These are phyloP conservation scores for Eulithis testata DNA, from an alignment of 2,888 invertebrate genomes.

Conservation along the genomic window DNA sequence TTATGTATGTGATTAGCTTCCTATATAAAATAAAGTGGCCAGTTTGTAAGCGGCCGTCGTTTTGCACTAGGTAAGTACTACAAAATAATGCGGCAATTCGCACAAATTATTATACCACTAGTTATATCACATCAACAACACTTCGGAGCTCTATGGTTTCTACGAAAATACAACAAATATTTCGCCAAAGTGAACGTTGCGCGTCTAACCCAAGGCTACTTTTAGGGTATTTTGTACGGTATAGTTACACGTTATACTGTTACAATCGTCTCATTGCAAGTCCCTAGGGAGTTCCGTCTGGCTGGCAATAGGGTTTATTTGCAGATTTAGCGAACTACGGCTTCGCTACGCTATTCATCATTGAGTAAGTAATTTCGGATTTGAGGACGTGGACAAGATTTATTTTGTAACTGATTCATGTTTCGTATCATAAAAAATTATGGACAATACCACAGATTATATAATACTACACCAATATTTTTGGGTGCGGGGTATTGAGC, in stretches of 20 bases:
- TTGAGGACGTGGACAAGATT: slow-evolving; percentile 34
- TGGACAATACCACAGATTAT: no score
- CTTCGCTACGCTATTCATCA: slow-evolving; percentile 59
- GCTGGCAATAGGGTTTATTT: slow-evolving; percentile 57
- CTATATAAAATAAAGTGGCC: no score
- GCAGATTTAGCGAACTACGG: slow-evolving; percentile 64
- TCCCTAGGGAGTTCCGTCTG: slow-evolving; percentile 57
- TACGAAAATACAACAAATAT: slow-evolving; percentile 31
- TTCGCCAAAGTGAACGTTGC: slow-evolving; percentile 27
- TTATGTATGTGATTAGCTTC: no score
- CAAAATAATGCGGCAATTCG: no score
- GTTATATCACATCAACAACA: slow-evolving; percentile 7
- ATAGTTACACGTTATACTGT: slow-evolving; percentile 28
- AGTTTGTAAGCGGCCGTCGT: no score
- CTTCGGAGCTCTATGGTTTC: slow-evolving; percentile 7
- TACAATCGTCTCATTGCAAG: slow-evolving; percentile 34
- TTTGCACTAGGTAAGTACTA: no score
- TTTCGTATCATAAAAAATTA: no score
- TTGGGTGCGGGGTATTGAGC: no score
- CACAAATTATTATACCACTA: neutral
- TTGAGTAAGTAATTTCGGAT: slow-evolving; percentile 58
- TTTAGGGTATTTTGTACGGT: slow-evolving; percentile 32
- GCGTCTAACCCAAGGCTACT: slow-evolving; percentile 27
- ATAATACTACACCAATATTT: no score
- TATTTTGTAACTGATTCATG: neutral